A percentile compares a stretch with the other conserved stretches of the same genome.
Conservation (phyloP, 1,140 invertebrate genomes). For the Cotesia vestalis region DNA sequence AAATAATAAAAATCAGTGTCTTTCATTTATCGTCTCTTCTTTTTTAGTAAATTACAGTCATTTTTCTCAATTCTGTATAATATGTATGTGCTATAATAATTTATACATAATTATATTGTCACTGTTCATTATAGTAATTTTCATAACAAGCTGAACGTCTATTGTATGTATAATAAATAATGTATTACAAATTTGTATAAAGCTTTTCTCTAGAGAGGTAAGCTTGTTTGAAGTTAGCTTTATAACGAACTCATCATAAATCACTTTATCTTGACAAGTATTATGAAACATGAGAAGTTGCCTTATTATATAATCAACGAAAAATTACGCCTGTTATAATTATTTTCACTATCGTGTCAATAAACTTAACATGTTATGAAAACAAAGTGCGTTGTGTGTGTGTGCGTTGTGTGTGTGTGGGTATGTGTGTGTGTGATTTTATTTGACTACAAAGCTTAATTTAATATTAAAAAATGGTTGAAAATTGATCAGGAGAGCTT, state of each 20-base stretch:
- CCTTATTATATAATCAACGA: too few relatives aligned
- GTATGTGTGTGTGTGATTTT: too few relatives aligned
- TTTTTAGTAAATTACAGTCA: too few relatives aligned
- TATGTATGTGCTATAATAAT: too few relatives aligned
- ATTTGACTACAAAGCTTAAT: too few relatives aligned
- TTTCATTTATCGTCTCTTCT: too few relatives aligned
- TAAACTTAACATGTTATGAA: too few relatives aligned
- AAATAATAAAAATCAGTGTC: background rate
- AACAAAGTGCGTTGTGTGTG: too few relatives aligned
- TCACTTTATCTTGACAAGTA: background rate
- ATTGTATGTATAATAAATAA: background rate
- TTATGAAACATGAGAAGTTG: background rate
- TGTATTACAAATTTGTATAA: background rate
- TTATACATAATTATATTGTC: background rate
- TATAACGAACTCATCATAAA: constrained; percentile 7
- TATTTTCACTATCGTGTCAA: background rate
- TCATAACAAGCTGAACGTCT: background rate
- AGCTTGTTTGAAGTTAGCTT: background rate
- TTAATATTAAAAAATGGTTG: too few relatives aligned
- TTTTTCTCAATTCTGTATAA: too few relatives aligned
- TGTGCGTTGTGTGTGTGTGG: too few relatives aligned
- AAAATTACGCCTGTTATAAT: background rate
- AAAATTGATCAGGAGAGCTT: too few relatives aligned
- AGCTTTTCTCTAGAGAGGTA: background rate
- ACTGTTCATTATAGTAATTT: background rate